phyloP scores from a whole-genome alignment of 2,113 vertebrate species.

The Hymenochirus boettgeri region DNA sequence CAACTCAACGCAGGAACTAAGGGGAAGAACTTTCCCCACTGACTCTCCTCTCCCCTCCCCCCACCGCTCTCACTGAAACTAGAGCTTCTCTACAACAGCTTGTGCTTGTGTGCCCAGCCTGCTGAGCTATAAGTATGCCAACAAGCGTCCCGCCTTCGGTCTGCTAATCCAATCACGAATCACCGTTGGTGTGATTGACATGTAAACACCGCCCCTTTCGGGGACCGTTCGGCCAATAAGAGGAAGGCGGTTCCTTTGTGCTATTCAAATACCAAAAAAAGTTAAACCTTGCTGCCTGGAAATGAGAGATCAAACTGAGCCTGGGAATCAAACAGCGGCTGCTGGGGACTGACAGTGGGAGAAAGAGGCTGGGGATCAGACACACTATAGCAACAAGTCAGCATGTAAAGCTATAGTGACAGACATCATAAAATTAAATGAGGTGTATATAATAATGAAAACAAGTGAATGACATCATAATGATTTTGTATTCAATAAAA shows the following conservation, averaged over 20 bases:
- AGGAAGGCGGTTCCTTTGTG: slow-evolving; percentile 77
- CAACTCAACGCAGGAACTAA: slow-evolving; percentile 28
- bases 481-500: no score
- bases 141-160: slow-evolving; percentile 49
- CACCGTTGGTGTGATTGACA: slow-evolving; percentile 58
- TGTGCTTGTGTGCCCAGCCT: slow-evolving; percentile 52
- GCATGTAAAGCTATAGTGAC: no score
- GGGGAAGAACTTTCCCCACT: slow-evolving; percentile 19
- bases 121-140: slow-evolving; percentile 65
- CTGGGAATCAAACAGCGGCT: neutral
- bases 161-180: slow-evolving; percentile 46
- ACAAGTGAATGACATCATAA: no score
- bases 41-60: slow-evolving; percentile 46
- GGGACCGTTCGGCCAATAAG: slow-evolving; percentile 67
- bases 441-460: no score
- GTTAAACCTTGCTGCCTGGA: slow-evolving; percentile 65
- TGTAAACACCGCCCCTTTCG: slow-evolving; percentile 58
- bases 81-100: slow-evolving; percentile 67
- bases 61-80: slow-evolving; percentile 6
- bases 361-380: no score
- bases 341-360: no score
- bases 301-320: slow-evolving; percentile 45
- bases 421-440: no score
- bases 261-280: slow-evolving; percentile 73
- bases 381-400: no score